Conservation (phyloP, 2,888 invertebrate species). For the Hypolimnas misippus region DNA sequence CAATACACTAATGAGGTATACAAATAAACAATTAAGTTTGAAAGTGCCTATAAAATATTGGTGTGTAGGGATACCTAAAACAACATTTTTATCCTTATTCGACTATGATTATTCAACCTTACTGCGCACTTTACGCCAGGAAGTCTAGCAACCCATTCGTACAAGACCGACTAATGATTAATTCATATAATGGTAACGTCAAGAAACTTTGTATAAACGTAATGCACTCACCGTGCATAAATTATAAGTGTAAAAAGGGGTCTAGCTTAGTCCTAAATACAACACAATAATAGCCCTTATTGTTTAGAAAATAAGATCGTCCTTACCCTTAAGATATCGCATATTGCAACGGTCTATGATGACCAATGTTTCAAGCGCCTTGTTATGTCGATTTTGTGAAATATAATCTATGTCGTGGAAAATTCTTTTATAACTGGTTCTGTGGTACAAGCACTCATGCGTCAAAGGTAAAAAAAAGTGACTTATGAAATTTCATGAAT, state of each 20-base stretch:
- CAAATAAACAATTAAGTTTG: no score
- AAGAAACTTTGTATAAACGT: constrained; percentile 34
- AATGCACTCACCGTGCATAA: constrained; percentile 33
- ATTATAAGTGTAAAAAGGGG: constrained; percentile 34
- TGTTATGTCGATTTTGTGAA: constrained; percentile 2
- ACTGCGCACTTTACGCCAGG: constrained; percentile 17
- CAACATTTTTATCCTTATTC: background rate
- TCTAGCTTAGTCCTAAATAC: background rate
- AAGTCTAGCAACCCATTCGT: constrained; percentile 38
- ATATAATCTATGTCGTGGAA: background rate
- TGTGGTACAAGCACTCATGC: background rate
- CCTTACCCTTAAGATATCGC: background rate
- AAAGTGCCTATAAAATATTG: no score
- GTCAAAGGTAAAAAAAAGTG: background rate
- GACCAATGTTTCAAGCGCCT: background rate
- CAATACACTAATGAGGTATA: no score
- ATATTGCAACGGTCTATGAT: constrained; percentile 3
- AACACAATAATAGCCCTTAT: constrained; percentile 13
- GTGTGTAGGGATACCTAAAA: no score
- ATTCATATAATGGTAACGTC: constrained; percentile 38
- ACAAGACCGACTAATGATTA: constrained; percentile 39
- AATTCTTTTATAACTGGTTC: background rate
- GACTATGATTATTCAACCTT: background rate
- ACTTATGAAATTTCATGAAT: background rate
- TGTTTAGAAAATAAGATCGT: background rate